Evolutionary conservation across 2,888 invertebrate species (phyloP).

Genomic region (Parnassius orleans): DNA sequence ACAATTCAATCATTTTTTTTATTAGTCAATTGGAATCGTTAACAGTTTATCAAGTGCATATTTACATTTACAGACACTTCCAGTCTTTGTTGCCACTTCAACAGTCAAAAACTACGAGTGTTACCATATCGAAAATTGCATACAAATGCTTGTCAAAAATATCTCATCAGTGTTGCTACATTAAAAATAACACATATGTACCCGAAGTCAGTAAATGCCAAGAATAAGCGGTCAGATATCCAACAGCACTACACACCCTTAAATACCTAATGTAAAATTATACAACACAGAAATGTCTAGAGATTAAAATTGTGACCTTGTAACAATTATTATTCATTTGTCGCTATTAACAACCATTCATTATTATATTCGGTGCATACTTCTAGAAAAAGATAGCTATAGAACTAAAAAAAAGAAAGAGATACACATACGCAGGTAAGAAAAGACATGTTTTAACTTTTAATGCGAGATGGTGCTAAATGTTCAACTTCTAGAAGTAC

Average conservation of each 20-base stretch:
- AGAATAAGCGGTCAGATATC: constrained; percentile 1
- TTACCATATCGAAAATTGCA: background rate
- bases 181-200: background rate
- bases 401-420: too few species aligned
- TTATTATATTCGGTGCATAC: background rate
- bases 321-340: constrained; percentile 12
- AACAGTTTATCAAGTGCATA: too few species aligned
- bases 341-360: background rate
- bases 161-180: constrained; percentile 7
- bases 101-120: background rate
- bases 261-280: constrained; percentile 6
- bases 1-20: too few species aligned
- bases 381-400: constrained; percentile 2
- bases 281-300: constrained; percentile 18
- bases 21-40: too few species aligned
- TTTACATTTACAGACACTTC: too few species aligned
- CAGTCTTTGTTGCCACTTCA: too few species aligned
- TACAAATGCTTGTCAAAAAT: constrained; percentile 4
- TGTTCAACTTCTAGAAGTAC: background rate
- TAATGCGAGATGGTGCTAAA: too few species aligned
- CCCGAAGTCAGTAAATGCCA: constrained; percentile 6
- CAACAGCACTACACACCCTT: constrained; percentile 11
- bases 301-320: constrained; percentile 18
- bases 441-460: too few species aligned
- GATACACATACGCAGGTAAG: too few species aligned